phyloP scores from a whole-genome alignment of 2,797 vertebrate genomes.

The Takifugu rubripes region DNA sequence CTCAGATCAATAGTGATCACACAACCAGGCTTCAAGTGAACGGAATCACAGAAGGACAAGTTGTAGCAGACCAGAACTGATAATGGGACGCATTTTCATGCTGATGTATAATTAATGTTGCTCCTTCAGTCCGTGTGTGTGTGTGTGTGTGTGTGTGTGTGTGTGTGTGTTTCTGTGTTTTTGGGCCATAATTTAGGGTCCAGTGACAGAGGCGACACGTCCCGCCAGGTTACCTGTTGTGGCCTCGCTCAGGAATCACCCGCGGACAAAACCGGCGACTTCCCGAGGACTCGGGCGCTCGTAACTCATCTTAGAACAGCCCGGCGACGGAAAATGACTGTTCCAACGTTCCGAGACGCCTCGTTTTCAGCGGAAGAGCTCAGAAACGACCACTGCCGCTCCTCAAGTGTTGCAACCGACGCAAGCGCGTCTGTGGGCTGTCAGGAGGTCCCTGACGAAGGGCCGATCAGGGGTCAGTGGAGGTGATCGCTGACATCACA shows the following conservation, averaged over 20 bases:
- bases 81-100: neutral
- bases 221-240: too few species aligned
- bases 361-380: constrained; percentile 2
- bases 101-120: neutral
- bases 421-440: neutral
- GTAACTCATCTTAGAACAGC: constrained; percentile 15
- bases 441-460: neutral
- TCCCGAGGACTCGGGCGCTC: constrained; percentile 1
- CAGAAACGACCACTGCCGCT: constrained; percentile 17
- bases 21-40: constrained; percentile 3
- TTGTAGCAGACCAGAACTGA: too few species aligned
- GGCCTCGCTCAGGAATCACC: too few species aligned
- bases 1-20: constrained; percentile 60
- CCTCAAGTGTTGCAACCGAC: neutral
- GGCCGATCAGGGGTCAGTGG: neutral
- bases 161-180: too few species aligned
- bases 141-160: too few species aligned
- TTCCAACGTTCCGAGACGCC: constrained; percentile 11
- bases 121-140: too few species aligned
- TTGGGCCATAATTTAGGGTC: too few species aligned
- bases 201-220: neutral
- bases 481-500: too few species aligned
- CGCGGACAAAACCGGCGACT: too few species aligned
- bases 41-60: neutral
- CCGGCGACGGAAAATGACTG: constrained; percentile 19